Evolutionary conservation across 30 jellyfish, hydroid and myxozoan species (phyloP).

Genomic region (Pelagia noctiluca): DNA sequence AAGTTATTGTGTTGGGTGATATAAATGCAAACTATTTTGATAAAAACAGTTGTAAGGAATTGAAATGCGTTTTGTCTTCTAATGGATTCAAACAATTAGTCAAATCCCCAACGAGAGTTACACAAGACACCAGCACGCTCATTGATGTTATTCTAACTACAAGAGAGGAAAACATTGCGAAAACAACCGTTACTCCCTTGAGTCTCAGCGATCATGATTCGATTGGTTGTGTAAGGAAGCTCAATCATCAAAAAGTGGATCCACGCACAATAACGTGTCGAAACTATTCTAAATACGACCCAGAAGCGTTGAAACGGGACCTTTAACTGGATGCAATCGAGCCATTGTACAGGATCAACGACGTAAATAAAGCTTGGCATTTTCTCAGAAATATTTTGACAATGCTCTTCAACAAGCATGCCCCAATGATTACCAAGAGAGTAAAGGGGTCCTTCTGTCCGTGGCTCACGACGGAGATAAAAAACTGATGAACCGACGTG

Average conservation of each 20-base stretch:
- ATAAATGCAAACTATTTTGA: slow-evolving; percentile 7
- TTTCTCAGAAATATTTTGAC: background rate
- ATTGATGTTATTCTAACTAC: slow-evolving; percentile 34
- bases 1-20: slow-evolving; percentile 27
- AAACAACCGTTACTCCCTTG: slow-evolving; percentile 14
- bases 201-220: slow-evolving; percentile 41
- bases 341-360: background rate
- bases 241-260: background rate
- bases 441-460: slow-evolving; percentile 53
- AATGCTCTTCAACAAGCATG: background rate
- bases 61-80: slow-evolving; percentile 5
- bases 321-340: background rate
- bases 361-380: slow-evolving; percentile 9
- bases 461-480: too few species aligned
- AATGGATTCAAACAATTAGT: slow-evolving; percentile 46
- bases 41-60: slow-evolving; percentile 1
- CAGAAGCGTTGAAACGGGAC: background rate
- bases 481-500: slow-evolving; percentile 60
- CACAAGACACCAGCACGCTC: slow-evolving; percentile 41
- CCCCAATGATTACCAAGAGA: slow-evolving; percentile 16
- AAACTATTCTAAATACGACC: slow-evolving; percentile 8
- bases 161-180: slow-evolving; percentile 1
- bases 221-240: slow-evolving; percentile 51
- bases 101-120: slow-evolving; percentile 34
- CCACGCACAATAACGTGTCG: slow-evolving; percentile 39